phyloP scores from a whole-genome alignment of 1,140 invertebrate genomes.

The Pomacea maculata region DNA sequence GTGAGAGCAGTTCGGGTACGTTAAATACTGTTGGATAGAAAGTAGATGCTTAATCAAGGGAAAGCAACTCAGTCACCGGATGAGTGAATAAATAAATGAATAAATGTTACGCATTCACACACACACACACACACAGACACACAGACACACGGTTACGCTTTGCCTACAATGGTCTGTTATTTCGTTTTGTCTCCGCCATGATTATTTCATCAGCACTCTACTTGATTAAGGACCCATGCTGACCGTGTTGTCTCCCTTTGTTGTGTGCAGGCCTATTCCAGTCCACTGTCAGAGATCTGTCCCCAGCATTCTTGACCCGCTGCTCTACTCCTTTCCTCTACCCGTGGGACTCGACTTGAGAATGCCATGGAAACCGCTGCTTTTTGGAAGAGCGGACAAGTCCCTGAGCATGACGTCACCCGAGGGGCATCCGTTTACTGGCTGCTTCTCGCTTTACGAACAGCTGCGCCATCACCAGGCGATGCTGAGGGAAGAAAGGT shows the following conservation, averaged over 20 bases:
- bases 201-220: too few relatives aligned
- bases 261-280: constrained; percentile 3
- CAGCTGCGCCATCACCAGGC: constrained; percentile 7
- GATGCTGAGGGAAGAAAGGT: not conserved
- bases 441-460: constrained; percentile 2
- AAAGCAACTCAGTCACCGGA: too few relatives aligned
- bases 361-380: constrained; percentile 4
- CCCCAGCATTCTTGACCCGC: not conserved
- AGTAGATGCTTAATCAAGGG: too few relatives aligned
- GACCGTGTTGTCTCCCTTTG: not conserved
- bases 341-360: constrained; percentile 5
- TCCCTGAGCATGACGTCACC: not conserved
- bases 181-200: not conserved
- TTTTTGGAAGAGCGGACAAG: not conserved
- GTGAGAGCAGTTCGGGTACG: too few relatives aligned
- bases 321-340: not conserved
- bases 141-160: not conserved
- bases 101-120: not conserved
- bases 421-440: not conserved
- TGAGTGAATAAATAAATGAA: too few relatives aligned
- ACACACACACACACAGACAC: constrained; percentile 13
- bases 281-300: constrained; percentile 9
- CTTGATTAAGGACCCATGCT: not conserved
- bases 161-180: not conserved
- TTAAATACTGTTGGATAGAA: too few relatives aligned